Evolutionary conservation across 1,140 invertebrate genomes (phyloP), one percentile per base, ranked within the genome.

Genomic region (honey bee (Apis mellifera)): DNA sequence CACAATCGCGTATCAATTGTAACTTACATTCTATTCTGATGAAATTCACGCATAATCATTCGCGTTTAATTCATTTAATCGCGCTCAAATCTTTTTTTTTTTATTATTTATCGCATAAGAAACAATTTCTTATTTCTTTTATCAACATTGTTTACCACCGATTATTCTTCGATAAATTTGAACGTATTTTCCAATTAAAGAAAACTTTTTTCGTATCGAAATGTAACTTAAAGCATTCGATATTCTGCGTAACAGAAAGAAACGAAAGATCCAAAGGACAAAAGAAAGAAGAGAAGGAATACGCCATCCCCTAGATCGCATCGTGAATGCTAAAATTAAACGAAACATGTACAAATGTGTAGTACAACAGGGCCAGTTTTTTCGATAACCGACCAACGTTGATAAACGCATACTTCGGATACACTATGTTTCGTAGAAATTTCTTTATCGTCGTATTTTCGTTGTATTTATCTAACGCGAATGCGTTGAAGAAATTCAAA

Each of bases 281-380:
- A 42, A 66, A 32, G 32, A 21, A 66, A 19, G 9, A 15, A n/a
- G 50, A 55, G 54, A 79, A 72, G 64, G 48, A 66, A 19, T 42
- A 59, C 52, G 32, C 21, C 23, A 64, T 52, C 60, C 70, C 52
- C 60, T 66, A 57, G 32, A 50, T 74, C 60, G 71, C 70, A 54
- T 19, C 19, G 57, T 21, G 68, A 59, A 32, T 50, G 78, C 78
- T 81, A 81, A 81, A 81, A 81, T 81, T 75, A 81, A 81, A 75
- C 62, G 32, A 19, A 26, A 77, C 64, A 26, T 23, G 13, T 17
- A 54, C 48, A 9, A 23, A 23, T 26, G 26, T 60, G 13, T 17
- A 26, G 32, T 48, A 60, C 57, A 15, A 32, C 32, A 48, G 54
- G n/a, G 7, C 55, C 21, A 19, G 55, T 17, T 19, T 48, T 32